These are phyloP conservation scores for Amphibalanus amphitrite DNA, from an alignment of 1,140 invertebrate genomes.

Conservation along the genomic window DNA sequence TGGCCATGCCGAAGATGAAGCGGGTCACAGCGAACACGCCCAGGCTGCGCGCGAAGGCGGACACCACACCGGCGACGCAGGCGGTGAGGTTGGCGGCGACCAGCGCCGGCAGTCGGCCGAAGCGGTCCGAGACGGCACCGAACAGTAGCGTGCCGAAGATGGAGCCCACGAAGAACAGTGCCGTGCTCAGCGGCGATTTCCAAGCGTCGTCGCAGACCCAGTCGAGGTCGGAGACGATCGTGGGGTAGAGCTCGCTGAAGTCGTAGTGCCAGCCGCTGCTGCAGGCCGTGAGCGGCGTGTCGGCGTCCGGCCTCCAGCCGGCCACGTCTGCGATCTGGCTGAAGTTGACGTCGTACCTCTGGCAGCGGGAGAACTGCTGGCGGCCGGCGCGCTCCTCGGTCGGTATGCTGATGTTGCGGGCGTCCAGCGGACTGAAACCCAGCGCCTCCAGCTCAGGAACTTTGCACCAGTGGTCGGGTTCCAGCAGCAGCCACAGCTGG, in stretches of 20 bases:
- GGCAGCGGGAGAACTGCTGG: constrained; percentile 36
- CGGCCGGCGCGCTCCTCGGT: constrained; percentile 31
- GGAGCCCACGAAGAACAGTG: constrained; percentile 69
- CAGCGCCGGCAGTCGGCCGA: constrained; percentile 60
- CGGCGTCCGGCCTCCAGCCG: constrained; percentile 27
- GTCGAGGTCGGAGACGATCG: constrained; percentile 34
- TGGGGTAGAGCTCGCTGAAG: constrained; percentile 24
- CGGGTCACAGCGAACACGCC: constrained; percentile 10
- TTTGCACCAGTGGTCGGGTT: constrained; percentile 58
- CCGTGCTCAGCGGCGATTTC: constrained; percentile 49
- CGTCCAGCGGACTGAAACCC: too few species aligned
- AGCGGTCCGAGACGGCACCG: constrained; percentile 65
- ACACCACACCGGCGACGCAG: constrained; percentile 50
- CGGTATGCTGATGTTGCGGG: constrained; percentile 27
- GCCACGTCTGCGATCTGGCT: constrained; percentile 30
- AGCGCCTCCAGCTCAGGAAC: constrained; percentile 42
- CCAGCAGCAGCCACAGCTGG: constrained; percentile 64
- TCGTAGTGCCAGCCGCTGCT: constrained; percentile 27
- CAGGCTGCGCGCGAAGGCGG: constrained; percentile 27
- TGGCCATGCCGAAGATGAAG: constrained; percentile 16
- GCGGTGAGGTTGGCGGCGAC: constrained; percentile 61
- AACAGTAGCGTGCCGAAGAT: constrained; percentile 67
- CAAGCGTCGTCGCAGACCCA: constrained; percentile 71
- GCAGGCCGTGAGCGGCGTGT: constrained; percentile 38
- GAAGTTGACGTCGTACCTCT: constrained; percentile 53